Evolutionary conservation across 2,797 vertebrate species (phyloP).

Genomic region (Aulostomus chinensis): DNA sequence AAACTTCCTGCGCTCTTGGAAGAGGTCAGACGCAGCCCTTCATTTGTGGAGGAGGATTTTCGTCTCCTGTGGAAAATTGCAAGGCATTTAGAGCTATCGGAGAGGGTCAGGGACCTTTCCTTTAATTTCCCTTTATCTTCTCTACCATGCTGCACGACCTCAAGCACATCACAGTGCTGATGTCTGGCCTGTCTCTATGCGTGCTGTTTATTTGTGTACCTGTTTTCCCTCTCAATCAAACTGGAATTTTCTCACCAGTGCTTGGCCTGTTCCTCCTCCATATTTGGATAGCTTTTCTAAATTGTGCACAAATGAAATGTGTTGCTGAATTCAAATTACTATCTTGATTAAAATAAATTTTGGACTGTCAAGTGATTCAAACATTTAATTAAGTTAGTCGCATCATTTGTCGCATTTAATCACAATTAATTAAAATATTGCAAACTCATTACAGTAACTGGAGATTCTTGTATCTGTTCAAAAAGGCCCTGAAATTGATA

Average conservation of each 20-base stretch:
- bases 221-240: slow-evolving; percentile 51
- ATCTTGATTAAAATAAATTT: slow-evolving; percentile 24
- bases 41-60: slow-evolving; percentile 79
- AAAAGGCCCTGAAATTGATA: too few relatives aligned
- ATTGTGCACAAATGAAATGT: slow-evolving; percentile 9
- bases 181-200: slow-evolving; percentile 61
- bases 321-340: slow-evolving; percentile 21
- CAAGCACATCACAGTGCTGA: slow-evolving; percentile 69
- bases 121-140: slow-evolving; percentile 85
- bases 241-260: slow-evolving; percentile 40
- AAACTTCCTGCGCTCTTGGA: slow-evolving; percentile 75
- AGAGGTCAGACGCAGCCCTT: slow-evolving; percentile 80
- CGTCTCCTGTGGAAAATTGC: slow-evolving; percentile 75
- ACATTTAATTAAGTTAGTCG: too few relatives aligned
- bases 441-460: too few relatives aligned
- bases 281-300: slow-evolving; percentile 30
- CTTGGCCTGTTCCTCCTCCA: slow-evolving; percentile 36
- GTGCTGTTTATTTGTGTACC: slow-evolving; percentile 75
- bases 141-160: slow-evolving; percentile 77
- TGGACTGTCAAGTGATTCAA: too few relatives aligned
- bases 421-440: too few relatives aligned
- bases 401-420: too few relatives aligned
- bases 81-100: slow-evolving; percentile 79
- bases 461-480: too few relatives aligned
- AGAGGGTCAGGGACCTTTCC: slow-evolving; percentile 82